Conservation (phyloP, 2,797 vertebrate genomes). For the Hapalemur alaotrensis region DNA sequence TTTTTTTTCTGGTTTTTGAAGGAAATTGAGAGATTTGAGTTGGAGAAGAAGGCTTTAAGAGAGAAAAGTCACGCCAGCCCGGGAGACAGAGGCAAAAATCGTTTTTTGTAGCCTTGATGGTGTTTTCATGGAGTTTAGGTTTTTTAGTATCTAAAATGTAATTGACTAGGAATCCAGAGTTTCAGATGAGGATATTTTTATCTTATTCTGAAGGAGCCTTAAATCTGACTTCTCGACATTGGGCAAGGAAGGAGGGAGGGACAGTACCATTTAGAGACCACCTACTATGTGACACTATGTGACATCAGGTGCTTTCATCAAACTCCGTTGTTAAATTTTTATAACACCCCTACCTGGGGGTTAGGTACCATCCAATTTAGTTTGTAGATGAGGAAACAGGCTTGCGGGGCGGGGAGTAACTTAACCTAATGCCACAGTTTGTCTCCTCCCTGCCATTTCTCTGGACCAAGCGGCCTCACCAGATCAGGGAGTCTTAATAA, state of each 20-base stretch:
- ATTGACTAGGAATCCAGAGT: neutral
- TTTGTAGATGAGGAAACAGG: neutral
- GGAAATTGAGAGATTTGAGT: constrained; percentile 61
- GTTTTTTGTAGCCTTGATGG: neutral
- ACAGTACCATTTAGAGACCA: neutral
- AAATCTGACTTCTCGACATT: neutral
- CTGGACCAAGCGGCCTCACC: neutral
- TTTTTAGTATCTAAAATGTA: neutral
- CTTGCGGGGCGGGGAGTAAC: too few relatives aligned
- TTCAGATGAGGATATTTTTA: neutral
- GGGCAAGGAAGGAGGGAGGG: neutral
- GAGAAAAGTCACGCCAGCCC: constrained; percentile 9
- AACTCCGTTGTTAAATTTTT: neutral
- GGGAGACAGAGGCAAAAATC: constrained; percentile 43
- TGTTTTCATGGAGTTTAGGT: neutral
- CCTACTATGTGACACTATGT: neutral
- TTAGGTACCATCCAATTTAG: rapidly evolving
- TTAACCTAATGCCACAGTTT: neutral
- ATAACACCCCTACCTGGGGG: neutral
- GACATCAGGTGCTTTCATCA: rapidly evolving
- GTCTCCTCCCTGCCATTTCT: neutral
- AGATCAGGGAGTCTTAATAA: neutral
- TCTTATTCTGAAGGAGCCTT: constrained; percentile 21
- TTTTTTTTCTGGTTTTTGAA: constrained; percentile 62
- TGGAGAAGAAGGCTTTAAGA: constrained; percentile 60